These are phyloP conservation scores for Sinocyclocheilus anophthalmus DNA, from an alignment of 2,113 vertebrate genomes.

Conservation along the genomic window DNA sequence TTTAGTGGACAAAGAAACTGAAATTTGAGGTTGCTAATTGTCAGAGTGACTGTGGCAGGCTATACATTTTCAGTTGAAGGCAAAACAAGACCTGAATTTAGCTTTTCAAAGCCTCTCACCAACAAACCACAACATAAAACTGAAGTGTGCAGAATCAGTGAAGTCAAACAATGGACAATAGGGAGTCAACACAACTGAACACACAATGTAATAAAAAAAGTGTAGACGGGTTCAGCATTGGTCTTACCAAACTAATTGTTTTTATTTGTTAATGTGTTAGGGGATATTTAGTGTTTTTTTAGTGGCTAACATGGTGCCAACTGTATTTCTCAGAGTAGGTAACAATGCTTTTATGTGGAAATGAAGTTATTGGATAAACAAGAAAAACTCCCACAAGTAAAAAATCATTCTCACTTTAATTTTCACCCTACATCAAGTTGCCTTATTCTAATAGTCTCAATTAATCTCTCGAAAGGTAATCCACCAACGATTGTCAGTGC, in stretches of 20 bases:
- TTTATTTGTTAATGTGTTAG: neutral
- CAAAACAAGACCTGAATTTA: slow-evolving; percentile 9
- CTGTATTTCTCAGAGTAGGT: neutral
- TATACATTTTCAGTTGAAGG: neutral
- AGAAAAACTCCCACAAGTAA: slow-evolving; percentile 23
- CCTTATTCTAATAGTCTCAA: slow-evolving; percentile 54
- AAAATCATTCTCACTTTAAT: slow-evolving; percentile 55
- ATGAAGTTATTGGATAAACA: slow-evolving; percentile 29
- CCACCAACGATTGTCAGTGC: slow-evolving; percentile 51
- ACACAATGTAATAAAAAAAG: neutral
- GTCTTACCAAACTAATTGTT: neutral
- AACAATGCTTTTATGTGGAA: slow-evolving; percentile 1
- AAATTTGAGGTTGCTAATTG: slow-evolving; percentile 8
- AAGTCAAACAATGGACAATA: slow-evolving; percentile 29
- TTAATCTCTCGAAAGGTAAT: slow-evolving; percentile 59
- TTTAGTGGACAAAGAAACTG: slow-evolving; percentile 41
- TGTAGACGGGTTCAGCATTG: neutral
- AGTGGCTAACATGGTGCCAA: neutral
- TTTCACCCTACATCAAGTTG: slow-evolving; percentile 50
- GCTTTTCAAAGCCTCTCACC: slow-evolving; percentile 26
- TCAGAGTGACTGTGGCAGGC: slow-evolving; percentile 19
- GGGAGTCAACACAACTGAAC: slow-evolving; percentile 1
- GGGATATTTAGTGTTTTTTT: neutral
- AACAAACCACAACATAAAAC: slow-evolving; percentile 17
- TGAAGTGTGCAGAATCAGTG: slow-evolving; percentile 4